Evolutionary conservation across 2,888 invertebrate species (phyloP), one percentile per base, ranked within the genome.

Genomic region (Synanthedon andrenaeformis): DNA sequence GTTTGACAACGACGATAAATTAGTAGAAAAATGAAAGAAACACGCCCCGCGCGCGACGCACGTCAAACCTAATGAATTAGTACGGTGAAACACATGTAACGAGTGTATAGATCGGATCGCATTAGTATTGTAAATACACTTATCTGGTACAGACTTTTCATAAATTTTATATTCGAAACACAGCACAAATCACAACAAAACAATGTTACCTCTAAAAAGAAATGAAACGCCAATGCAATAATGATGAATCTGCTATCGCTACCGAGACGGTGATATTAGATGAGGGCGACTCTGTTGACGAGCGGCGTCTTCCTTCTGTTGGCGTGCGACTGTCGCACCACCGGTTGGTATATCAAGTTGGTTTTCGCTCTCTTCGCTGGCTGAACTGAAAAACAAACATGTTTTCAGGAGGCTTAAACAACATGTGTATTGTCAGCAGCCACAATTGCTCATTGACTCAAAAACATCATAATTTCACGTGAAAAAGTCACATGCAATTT

Each of bases 221-320:
- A 8, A 12, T 42, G 10, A 42, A 42, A 67, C 55, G 57, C 61
- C 63, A 66, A 57, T 63, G 60, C 62, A 12, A 67, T 62, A 59
- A 62, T 63, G 57, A 66, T 67, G 66, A 68, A 70, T 69, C 35
- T 35, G 35, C 10, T 35, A 35, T 13, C 35, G 35, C 10, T 35
- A 35, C 35, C 35, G 10, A 35, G 10, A 35, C 10, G 10, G 35
- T 35, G 6, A 10, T 10, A 58, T 75, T 76, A 82, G 56, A 82
- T 82, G 58, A 82, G 67, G 28, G 86, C 85, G 41, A 86, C 79
- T 69, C 85, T 60, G 74, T 91, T 91, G 55, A 91, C 90, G 62
- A 91, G 84, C 53, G 90, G 90, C 65, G 91, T 90, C 81, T 91
- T 91, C 62, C 91, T 86, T 62, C 91, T 81, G 73, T 88, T 90